Conservation (phyloP, 2,797 vertebrate species). For the Phalanger gymnotis region DNA sequence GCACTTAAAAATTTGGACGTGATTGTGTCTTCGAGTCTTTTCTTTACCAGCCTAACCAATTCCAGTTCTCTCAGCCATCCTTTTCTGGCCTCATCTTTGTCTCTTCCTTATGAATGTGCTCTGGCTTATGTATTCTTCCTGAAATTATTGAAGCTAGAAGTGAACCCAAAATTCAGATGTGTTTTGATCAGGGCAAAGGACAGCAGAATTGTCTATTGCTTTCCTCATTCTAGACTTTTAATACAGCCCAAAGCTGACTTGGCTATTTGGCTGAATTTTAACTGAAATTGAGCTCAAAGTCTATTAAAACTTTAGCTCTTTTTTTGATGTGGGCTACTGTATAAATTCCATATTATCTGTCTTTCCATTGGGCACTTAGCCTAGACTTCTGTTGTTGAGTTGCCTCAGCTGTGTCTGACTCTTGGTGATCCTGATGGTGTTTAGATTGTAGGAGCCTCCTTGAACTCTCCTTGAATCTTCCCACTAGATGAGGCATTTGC, state of each 20-base stretch:
- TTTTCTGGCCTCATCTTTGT: background rate
- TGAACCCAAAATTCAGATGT: background rate
- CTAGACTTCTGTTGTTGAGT: background rate
- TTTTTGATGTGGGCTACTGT: background rate
- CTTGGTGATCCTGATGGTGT: no score
- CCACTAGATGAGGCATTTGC: no score
- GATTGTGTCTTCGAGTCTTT: background rate
- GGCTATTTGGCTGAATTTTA: background rate
- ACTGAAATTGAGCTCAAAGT: background rate
- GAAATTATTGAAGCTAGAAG: background rate
- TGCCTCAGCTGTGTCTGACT: background rate
- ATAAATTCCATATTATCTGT: background rate
- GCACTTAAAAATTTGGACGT: background rate
- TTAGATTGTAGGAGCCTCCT: no score
- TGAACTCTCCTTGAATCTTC: no score
- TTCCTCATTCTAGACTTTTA: background rate
- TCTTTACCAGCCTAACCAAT: background rate
- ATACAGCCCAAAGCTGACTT: background rate
- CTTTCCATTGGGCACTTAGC: background rate
- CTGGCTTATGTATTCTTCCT: background rate
- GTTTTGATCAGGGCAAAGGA: background rate
- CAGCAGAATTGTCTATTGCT: background rate
- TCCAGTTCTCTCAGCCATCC: background rate
- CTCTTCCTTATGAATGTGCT: background rate
- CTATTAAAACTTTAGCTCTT: background rate